These are phyloP conservation scores for Natator depressus DNA, from an alignment of 2,113 vertebrate species.

Conservation along the genomic window DNA sequence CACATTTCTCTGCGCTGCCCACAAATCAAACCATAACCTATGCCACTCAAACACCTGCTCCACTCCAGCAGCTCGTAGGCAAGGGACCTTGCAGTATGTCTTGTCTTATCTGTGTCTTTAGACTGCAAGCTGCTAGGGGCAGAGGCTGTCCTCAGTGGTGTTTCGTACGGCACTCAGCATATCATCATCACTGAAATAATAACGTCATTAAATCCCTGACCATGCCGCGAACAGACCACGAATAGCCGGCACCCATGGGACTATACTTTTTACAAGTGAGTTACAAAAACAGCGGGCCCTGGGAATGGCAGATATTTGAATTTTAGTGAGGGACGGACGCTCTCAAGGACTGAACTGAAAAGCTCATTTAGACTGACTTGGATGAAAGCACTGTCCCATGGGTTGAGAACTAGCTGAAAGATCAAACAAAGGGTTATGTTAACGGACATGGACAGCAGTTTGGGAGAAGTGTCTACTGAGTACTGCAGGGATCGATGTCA, in stretches of 20 bases:
- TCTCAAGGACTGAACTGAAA: constrained; percentile 45
- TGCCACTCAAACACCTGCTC: not conserved
- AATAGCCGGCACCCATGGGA: constrained; percentile 48
- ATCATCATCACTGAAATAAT: not conserved
- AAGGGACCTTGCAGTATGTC: not conserved
- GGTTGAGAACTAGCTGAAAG: not conserved
- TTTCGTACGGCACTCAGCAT: not conserved
- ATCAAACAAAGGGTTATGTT: not conserved
- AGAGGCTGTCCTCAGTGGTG: not conserved
- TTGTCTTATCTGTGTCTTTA: accelerated
- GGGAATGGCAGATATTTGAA: constrained; percentile 68
- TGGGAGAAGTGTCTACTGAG: not conserved
- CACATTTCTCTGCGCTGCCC: not conserved
- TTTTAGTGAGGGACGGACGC: constrained; percentile 12
- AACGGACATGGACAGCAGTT: constrained; percentile 3
- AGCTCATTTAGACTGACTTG: constrained; percentile 21
- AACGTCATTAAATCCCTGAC: not conserved
- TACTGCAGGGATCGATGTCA: accelerated
- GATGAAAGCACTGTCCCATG: constrained; percentile 19
- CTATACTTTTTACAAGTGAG: constrained; percentile 62
- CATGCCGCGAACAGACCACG: constrained; percentile 22
- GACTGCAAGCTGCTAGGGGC: constrained; percentile 7
- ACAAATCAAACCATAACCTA: accelerated
- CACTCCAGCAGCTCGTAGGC: accelerated
- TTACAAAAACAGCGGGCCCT: constrained; percentile 54